Conservation (phyloP, 2,888 invertebrate species). For the Cheilosia grossa region DNA sequence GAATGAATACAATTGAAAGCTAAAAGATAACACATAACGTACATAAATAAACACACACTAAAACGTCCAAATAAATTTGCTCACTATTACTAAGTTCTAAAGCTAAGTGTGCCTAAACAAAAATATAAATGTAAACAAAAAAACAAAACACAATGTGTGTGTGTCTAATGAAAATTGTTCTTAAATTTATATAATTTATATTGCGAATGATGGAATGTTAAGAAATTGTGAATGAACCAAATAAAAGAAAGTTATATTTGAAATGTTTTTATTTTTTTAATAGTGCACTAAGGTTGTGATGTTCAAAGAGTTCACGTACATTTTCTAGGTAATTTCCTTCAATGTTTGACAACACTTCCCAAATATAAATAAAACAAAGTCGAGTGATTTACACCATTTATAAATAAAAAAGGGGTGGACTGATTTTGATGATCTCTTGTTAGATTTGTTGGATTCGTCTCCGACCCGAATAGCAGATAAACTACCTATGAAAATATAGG, state of each 20-base stretch:
- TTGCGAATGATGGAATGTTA: constrained; percentile 23
- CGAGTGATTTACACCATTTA: no score
- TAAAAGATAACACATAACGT: constrained; percentile 6
- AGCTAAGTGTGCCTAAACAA: constrained; percentile 65
- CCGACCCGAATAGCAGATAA: no score
- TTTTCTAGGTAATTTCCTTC: no score
- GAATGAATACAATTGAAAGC: neutral
- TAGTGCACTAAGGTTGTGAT: neutral
- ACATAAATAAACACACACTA: constrained; percentile 27
- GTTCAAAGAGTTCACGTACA: no score
- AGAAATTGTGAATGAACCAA: constrained; percentile 50
- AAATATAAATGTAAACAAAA: neutral
- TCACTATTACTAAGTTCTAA: constrained; percentile 53
- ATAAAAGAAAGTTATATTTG: constrained; percentile 48
- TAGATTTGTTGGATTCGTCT: no score
- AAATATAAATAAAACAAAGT: no score
- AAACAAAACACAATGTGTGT: constrained; percentile 8
- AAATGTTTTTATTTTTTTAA: neutral
- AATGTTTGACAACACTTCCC: no score
- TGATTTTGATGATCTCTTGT: no score
- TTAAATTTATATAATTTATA: constrained; percentile 62
- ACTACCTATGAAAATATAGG: no score
- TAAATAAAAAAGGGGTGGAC: no score
- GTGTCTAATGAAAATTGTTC: constrained; percentile 9
- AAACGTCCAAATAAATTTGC: constrained; percentile 65